Evolutionary conservation across 2,888 invertebrate species (phyloP), one percentile per base, ranked within the genome.

Genomic region (Drosophila suboccidentalis): DNA sequence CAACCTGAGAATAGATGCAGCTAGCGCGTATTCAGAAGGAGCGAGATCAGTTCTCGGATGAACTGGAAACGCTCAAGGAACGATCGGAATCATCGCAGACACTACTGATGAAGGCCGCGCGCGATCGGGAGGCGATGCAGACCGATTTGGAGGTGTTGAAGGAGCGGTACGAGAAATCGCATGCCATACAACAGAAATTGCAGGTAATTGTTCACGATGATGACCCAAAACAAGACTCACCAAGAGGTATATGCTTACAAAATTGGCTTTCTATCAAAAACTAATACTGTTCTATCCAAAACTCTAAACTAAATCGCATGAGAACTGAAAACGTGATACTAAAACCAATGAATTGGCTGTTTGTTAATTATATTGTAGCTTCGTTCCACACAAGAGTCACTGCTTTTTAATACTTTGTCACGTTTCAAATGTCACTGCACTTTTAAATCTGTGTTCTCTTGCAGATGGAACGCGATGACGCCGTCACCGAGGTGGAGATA

Each of bases 11-110:
- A 85, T 94, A 97, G 96, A 94, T 95, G 68, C 94, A 96, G 82
- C 95, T 97, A 79, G 94, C 96, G 80, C 95, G 97, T 77, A 94
- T 97, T 78, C 97, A 97, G 93, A 98, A 98, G 93, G 98, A 98
- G 93, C 95, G 96, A 78, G 98, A 98, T 91, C 94, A 95, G 73
- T 95, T 97, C 80, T 95, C 96, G 67, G 96, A 96, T 51, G 97
- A 98, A 81, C 95, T 96, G 75, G 96, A 96, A 62, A 96, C 96
- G 87, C 93, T 97, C 75, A 96, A 97, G 83, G 97, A 97, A 92
- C 94, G 97, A 58, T 94, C 96, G 13, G 97, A 98, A 89, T 94
- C 96, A 19, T 96, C 97, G 46, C 96, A 96, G 73, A 96, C 95
- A 57, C 96, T 98, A 78, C 95, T 97, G 50, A 95, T 95, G 80